Base-by-base conservation (phyloP, 2,888 invertebrate species). In the Bibio marci region DNA sequence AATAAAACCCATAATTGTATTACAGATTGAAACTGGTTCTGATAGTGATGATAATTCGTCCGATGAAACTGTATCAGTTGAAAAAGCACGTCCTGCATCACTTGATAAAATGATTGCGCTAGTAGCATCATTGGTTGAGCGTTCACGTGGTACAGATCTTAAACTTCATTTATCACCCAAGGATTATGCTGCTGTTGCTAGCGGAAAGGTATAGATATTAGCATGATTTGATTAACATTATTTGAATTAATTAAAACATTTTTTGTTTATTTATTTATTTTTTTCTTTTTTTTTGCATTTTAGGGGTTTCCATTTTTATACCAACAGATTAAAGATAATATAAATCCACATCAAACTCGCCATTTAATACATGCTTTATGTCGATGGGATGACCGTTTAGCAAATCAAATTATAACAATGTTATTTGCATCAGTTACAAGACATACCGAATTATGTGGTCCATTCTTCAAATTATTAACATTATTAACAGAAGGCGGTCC, bases 61-160 rank as follows among this genome's bases (percentile, higher is more conserved):
- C 0, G 70, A 70, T 45, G 71, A 71, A 48, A 67, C 67, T 18
- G 58, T 62, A 22, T 60, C 62, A 0, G 58, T 63, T 3, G 73
- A 73, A 51, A 88, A 90, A 57, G 76, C 86, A 47, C 74, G 88
- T 44, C 90, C 91, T 1, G 85, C 85, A 1, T 90, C 91, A 1
- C 63, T 94, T 12, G 92, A 92, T 61, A 92, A 92, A 65, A 92
- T 94, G 92, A 86, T 92, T 47, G 83, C 88, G 11, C 63, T 92
- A 11, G 82, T 91, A 25, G 86, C 87, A 1, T 76, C 80, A 3
- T 67, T 92, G 13, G 87, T 90, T 28, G 92, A 94, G 59, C 76
- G 86, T 46, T 88, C 90, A 30, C 66, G 91, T 3, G 83, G 82
- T 46, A 66, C 80, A 6, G 76, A 76, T 54, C 80, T 71, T 38